Base-by-base conservation (phyloP, 2,113 vertebrate genomes). In the Chionomys nivalis region DNA sequence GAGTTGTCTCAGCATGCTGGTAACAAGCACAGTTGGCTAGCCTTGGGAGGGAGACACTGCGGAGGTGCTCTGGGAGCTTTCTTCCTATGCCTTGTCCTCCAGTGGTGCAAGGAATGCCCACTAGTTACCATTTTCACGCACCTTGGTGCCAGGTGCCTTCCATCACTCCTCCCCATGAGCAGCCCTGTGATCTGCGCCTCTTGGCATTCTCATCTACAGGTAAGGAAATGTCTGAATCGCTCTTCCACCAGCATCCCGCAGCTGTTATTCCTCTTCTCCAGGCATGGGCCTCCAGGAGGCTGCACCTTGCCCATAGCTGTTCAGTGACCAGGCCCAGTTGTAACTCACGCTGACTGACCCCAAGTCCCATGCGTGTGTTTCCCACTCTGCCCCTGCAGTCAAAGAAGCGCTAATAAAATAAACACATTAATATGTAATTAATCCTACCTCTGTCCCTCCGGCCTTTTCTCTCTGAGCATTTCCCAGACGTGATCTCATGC, bases 401-500 rank as follows among this genome's bases (percentile, higher is more conserved):
- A 63, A 44, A 42, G 31, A 90, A 55, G 36, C 42, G 42, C 89
- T 79, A 82, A 52, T 70, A 79, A 42, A 72, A 61, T 9, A 66
- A 94, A 76, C 6, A 14, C n/a, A 0, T 11, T 42, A 36, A 42
- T 91, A 42, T 81, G 47, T 88, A 86, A 94, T 90, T 89, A 72
- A 77, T 88, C 78, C 90, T 76, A 75, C 66, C 72, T 87, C 63
- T 23, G 12, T 83, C 65, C 87, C 95, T 68, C 24, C 14, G 90
- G 72, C 47, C 90, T 61, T 76, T 89, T 58, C 92, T 82, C 88
- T 90, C 55, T 9, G 9, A 81, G 76, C n/a, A 3, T 83, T 87
- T 87, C 70, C 83, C 95, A 96, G 96, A 93, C 44, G 3, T 93
- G 95, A 96, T 90, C 81, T 97, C 97, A 89, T 31, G 77, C 7